A percentile compares a stretch with the other conserved stretches of the same genome.
These are phyloP conservation scores for Marronus borbonicus DNA, from an alignment of 2,888 invertebrate species.

Conservation along the genomic window DNA sequence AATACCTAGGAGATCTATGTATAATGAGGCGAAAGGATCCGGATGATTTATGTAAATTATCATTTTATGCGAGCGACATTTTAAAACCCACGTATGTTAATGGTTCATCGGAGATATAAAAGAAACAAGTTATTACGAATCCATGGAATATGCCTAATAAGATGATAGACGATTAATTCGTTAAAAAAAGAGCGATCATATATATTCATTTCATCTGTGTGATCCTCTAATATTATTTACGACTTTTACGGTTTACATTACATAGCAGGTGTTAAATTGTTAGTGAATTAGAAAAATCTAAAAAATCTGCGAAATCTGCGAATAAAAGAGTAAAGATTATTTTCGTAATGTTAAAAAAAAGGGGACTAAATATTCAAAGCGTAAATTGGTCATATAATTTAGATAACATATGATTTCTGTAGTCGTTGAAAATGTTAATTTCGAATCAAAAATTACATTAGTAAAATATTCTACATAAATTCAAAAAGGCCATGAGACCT, in stretches of 20 bases:
- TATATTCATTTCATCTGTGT: constrained; percentile 13
- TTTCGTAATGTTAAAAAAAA: not conserved
- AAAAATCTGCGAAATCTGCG: not conserved
- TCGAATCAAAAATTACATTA: no score
- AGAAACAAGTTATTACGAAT: not conserved
- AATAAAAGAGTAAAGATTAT: not conserved
- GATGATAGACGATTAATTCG: constrained; percentile 3
- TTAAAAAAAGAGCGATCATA: not conserved
- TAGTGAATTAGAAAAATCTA: not conserved
- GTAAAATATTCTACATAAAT: no score
- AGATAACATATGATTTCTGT: no score
- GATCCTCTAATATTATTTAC: not conserved
- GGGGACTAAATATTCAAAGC: no score
- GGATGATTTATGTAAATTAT: constrained; percentile 21
- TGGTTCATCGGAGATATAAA: not conserved
- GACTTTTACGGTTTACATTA: not conserved
- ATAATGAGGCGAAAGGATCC: constrained; percentile 12
- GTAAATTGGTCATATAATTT: no score
- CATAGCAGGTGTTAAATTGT: not conserved
- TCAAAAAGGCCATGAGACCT: no score
- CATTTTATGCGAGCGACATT: constrained; percentile 30
- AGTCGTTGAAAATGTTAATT: no score
- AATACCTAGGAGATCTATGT: not conserved
- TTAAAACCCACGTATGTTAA: not conserved
- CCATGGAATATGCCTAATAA: not conserved